Conservation (phyloP, 2,113 vertebrate species). For the Dinomys branickii region DNA sequence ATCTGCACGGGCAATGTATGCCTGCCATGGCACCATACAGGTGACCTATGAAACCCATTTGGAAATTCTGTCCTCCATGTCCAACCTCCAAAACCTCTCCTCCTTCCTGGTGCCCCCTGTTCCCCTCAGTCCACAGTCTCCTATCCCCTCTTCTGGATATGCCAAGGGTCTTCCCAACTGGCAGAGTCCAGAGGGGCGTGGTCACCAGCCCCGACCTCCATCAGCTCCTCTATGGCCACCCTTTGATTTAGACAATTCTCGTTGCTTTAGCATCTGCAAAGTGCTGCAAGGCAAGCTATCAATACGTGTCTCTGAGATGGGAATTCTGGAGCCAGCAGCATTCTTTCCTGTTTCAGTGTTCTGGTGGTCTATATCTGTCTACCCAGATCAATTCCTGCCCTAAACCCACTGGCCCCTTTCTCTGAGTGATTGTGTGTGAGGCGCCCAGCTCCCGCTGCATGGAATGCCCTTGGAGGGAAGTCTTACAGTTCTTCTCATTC, state of each 20-base stretch:
- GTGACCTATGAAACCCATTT: neutral
- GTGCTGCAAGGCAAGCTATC: neutral
- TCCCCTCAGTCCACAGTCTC: too few relatives aligned
- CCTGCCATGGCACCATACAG: neutral
- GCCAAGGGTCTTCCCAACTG: neutral
- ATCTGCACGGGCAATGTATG: too few relatives aligned
- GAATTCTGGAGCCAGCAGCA: neutral
- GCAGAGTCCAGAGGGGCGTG: neutral
- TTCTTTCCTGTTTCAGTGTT: neutral
- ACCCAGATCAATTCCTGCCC: neutral
- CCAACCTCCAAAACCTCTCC: neutral
- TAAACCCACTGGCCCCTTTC: neutral
- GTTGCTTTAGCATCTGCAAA: neutral
- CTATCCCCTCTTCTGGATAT: neutral
- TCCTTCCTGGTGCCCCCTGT: fast-evolving
- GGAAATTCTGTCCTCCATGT: neutral
- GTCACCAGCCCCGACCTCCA: neutral
- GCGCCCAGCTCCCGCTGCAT: neutral
- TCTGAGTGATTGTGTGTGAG: neutral
- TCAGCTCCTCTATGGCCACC: neutral
- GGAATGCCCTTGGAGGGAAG: neutral
- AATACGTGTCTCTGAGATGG: neutral
- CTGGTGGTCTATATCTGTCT: neutral
- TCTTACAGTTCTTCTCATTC: neutral
- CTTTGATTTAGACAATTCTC: neutral